Conservation (phyloP, 2,113 vertebrate species). For the Crotalus horridus region DNA sequence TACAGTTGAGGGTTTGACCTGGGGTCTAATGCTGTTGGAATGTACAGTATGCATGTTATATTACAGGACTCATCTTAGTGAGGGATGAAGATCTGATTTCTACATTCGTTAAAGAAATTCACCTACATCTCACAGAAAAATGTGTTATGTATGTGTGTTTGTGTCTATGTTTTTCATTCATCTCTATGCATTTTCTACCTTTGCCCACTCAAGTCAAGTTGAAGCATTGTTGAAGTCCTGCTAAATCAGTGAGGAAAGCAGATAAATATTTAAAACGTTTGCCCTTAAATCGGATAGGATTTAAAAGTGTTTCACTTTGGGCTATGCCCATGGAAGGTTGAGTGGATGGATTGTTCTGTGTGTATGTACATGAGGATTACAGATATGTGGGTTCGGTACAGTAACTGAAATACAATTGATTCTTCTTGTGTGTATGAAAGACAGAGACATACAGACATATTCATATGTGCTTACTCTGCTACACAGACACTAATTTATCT, state of each 20-base stretch:
- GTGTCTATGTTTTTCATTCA: background rate
- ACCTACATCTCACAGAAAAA: constrained; percentile 1
- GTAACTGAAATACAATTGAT: background rate
- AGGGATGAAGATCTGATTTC: constrained; percentile 70
- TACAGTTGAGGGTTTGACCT: constrained; percentile 74
- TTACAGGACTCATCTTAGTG: constrained; percentile 70
- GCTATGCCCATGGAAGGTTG: background rate
- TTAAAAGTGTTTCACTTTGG: background rate
- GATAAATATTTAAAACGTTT: background rate
- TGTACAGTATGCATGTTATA: constrained; percentile 71
- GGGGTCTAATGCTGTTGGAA: constrained; percentile 66
- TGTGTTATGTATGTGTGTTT: background rate
- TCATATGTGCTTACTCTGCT: background rate
- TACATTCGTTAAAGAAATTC: constrained; percentile 41
- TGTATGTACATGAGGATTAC: background rate
- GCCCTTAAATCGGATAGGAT: background rate
- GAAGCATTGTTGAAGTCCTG: background rate
- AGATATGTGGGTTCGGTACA: background rate
- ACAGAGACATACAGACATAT: background rate
- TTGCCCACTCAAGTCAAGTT: background rate
- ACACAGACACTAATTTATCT: background rate
- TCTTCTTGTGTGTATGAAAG: background rate
- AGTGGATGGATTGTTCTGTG: constrained; percentile 34
- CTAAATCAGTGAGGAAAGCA: background rate
- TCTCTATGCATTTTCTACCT: background rate